Evolutionary conservation across 1,140 invertebrate species (phyloP), one percentile per base, ranked within the genome.

Genomic region (Aphis craccivora): DNA sequence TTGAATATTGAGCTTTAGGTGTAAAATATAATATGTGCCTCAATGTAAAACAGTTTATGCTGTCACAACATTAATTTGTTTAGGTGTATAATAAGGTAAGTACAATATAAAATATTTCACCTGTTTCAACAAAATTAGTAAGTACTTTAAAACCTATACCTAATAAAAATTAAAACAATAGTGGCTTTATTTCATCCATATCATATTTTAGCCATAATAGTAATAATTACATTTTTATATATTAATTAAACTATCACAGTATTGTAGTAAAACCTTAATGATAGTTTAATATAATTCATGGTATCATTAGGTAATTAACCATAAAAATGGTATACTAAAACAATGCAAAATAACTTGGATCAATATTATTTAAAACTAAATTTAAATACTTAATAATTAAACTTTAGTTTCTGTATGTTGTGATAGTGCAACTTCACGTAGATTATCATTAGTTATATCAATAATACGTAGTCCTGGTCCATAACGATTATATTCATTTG

Each of bases 371-470:
- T 37, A 91, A 89, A 76, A 83, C 23, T 84, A 22, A 86, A 40
- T 9, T 35, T 43, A 76, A 94, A 55, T 86, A 76, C 30, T n/a
- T 76, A 94, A 88, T 43, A 83, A 93, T 94, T 94, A 94, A 83
- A 94, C 94, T 93, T 94, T 94, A 30, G 94, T 94, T 94, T 94
- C 94, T 53, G 94, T 94, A 45, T 94, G 94, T 83, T 94, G 94
- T 7, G 94, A 93, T n/a, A 94, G 93, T 20, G 94, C 94, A 43
- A 94, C 94, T 94, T 94, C 94, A 87, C 94, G 94, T 9, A 94
- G 48, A 40, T 93, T 93, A 53, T 94, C 94, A 53, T 91, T 90
- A 67, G 94, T 94, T 35, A 94, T 23, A 37, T 94, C 94, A 84
- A 86, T 53, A 22, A 93, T 93, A 51, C 91, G 93, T 93, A 53